phyloP scores from a whole-genome alignment of 2,797 vertebrate species.

The Galagoides demidoff region DNA sequence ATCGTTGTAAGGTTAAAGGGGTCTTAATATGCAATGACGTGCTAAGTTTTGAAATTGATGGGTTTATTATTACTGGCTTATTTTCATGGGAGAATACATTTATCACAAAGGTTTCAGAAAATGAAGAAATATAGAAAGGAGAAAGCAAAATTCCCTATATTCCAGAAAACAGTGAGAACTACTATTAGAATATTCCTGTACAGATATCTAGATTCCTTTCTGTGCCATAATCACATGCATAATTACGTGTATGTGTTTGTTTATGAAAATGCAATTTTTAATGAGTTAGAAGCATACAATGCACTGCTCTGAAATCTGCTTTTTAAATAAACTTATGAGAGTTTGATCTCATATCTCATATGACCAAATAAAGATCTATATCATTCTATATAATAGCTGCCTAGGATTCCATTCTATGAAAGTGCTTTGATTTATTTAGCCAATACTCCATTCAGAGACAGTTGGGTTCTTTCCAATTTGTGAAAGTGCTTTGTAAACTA shows the following conservation, averaged over 20 bases:
- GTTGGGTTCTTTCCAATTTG: slow-evolving; percentile 56
- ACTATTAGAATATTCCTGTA: neutral
- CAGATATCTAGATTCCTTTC: neutral
- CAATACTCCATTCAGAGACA: slow-evolving; percentile 42
- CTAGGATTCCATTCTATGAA: neutral
- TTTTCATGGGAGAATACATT: slow-evolving; percentile 8
- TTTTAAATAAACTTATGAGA: neutral
- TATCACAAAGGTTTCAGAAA: neutral
- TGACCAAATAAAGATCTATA: slow-evolving; percentile 34
- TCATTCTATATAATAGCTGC: slow-evolving; percentile 6
- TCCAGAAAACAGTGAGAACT: neutral
- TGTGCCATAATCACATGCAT: neutral
- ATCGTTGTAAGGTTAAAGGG: neutral
- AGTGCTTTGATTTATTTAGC: slow-evolving; percentile 64
- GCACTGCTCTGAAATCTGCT: neutral
- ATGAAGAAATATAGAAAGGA: slow-evolving; percentile 11
- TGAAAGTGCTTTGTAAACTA: slow-evolving; percentile 60
- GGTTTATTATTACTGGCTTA: neutral
- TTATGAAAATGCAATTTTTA: slow-evolving; percentile 34
- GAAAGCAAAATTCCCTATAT: neutral
- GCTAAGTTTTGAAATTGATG: neutral
- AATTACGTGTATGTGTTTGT: neutral
- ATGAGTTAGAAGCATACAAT: neutral
- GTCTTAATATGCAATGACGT: neutral
- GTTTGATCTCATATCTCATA: neutral